phyloP scores from a whole-genome alignment of 2,113 vertebrate species.

The Brachypodius melanocephalos region DNA sequence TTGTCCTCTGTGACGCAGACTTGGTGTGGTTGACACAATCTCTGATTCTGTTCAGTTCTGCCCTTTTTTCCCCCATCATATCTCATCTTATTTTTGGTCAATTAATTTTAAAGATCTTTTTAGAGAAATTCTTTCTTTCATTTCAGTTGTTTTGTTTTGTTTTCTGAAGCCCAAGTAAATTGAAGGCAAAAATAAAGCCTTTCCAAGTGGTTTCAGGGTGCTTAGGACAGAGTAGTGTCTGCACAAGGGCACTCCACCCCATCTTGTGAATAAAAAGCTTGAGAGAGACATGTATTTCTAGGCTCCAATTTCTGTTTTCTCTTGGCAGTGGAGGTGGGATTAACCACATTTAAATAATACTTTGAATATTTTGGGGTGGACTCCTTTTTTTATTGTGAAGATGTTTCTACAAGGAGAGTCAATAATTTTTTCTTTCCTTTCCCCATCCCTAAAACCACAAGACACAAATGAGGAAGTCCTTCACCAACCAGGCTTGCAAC shows the following conservation, averaged over 20 bases:
- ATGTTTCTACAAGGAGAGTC: neutral
- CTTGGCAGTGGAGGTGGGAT: neutral
- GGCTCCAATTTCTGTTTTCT: neutral
- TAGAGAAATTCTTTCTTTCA: neutral
- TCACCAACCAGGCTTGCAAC: neutral
- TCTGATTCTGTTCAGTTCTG: neutral
- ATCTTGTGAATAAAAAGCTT: neutral
- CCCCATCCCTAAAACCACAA: neutral
- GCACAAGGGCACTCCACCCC: neutral
- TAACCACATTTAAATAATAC: neutral
- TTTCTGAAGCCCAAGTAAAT: neutral
- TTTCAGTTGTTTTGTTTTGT: neutral
- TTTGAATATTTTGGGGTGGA: neutral
- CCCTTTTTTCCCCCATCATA: rapidly evolving
- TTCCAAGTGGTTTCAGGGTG: neutral
- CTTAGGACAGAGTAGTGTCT: neutral
- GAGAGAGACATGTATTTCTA: neutral
- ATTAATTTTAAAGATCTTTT: neutral
- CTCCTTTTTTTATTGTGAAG: neutral
- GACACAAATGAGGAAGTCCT: neutral
- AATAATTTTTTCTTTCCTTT: neutral
- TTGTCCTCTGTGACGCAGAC: conserved; percentile 39
- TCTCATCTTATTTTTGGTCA: neutral
- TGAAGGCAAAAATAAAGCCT: neutral
- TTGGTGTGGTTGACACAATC: neutral